A percentile compares a stretch with the other conserved stretches of the same genome.
phyloP scores from a whole-genome alignment of 2,888 invertebrate genomes.

The Nemurella pictetii region DNA sequence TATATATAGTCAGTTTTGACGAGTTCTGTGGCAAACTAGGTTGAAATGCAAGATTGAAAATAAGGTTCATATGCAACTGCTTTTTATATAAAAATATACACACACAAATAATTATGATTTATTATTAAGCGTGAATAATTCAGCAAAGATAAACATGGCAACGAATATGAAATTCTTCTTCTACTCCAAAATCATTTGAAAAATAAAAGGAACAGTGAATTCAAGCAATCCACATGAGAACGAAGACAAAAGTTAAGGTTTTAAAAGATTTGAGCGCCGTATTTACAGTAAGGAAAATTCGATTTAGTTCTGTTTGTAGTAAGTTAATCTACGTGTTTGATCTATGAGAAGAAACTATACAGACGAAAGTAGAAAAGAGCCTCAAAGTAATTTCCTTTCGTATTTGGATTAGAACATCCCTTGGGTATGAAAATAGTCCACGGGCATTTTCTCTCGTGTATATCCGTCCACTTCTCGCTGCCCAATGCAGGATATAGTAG shows the following conservation, averaged over 20 bases:
- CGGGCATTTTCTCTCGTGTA: not conserved
- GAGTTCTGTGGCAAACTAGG: too few species aligned
- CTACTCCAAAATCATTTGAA: too few species aligned
- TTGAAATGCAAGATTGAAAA: too few species aligned
- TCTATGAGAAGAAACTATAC: not conserved
- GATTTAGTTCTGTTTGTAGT: slow-evolving; percentile 12
- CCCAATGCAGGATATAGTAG: not conserved
- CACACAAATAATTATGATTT: too few species aligned
- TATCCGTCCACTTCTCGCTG: not conserved
- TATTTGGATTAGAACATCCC: slow-evolving; percentile 21
- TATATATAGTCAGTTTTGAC: too few species aligned
- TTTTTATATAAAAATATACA: too few species aligned
- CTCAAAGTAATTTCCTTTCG: slow-evolving; percentile 18
- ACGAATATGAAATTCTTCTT: too few species aligned
- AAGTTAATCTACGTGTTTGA: slow-evolving; percentile 2
- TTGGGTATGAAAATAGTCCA: not conserved
- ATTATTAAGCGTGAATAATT: too few species aligned
- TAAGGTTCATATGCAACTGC: too few species aligned
- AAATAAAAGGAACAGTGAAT: too few species aligned
- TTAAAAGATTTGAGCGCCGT: not conserved
- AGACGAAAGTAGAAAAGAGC: slow-evolving; percentile 3
- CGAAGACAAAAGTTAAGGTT: not conserved
- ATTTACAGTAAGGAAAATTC: not conserved
- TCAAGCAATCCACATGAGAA: not conserved
- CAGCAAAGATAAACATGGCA: too few species aligned